A percentile compares a stretch with the other conserved stretches of the same genome.
These are phyloP conservation scores for Caenorhabditis sp. DNA, from an alignment of 2,888 invertebrate species.

Conservation along the genomic window DNA sequence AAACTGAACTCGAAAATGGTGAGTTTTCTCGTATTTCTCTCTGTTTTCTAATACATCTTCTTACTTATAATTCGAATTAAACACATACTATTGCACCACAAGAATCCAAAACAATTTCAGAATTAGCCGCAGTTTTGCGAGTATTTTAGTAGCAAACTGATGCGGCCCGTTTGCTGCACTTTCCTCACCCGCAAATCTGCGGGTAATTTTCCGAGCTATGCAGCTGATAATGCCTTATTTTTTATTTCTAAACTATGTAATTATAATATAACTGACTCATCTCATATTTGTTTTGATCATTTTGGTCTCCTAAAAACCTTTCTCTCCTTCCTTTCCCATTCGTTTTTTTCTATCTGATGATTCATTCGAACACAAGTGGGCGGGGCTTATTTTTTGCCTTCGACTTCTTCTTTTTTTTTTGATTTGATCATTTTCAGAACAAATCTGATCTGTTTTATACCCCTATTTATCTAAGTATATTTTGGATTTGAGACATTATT, in stretches of 20 bases:
- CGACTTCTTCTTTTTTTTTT: not conserved
- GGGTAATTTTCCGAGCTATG: too few species aligned
- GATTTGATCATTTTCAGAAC: not conserved
- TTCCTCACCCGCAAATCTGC: too few species aligned
- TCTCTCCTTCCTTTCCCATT: not conserved
- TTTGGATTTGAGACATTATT: not conserved
- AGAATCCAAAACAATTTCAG: too few species aligned
- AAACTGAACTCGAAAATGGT: not conserved
- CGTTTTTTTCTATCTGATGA: not conserved
- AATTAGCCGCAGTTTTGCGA: too few species aligned
- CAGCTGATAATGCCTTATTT: too few species aligned
- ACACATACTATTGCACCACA: too few species aligned
- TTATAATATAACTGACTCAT: too few species aligned
- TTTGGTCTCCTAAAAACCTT: not conserved
- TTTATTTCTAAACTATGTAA: too few species aligned
- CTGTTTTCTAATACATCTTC: too few species aligned
- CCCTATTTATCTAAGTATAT: not conserved
- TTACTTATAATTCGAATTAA: too few species aligned
- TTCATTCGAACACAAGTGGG: not conserved
- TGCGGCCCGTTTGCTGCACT: too few species aligned
- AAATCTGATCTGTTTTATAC: not conserved
- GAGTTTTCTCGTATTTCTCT: not conserved
- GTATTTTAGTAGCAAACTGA: too few species aligned
- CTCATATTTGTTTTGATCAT: not conserved
- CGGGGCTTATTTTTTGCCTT: not conserved